These are phyloP conservation scores for Bothrops jararaca DNA, from an alignment of 2,113 vertebrate species.

Conservation along the genomic window DNA sequence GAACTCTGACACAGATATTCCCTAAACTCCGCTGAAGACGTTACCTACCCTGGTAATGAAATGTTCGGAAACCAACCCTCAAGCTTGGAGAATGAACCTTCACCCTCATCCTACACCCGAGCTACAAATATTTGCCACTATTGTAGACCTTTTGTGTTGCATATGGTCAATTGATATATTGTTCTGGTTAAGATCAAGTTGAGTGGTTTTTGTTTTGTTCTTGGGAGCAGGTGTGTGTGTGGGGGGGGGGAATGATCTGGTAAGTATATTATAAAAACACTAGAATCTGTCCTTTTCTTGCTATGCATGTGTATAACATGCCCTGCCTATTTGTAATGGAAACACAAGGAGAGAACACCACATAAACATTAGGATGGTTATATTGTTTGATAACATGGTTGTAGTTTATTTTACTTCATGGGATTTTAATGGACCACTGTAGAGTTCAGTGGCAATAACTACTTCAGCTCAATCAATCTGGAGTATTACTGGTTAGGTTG, in stretches of 20 bases:
- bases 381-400: background rate
- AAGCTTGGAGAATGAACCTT: too few species aligned
- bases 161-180: background rate
- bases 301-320: background rate
- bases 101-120: too few species aligned
- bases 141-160: background rate
- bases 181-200: background rate
- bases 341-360: background rate
- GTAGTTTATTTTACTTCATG: background rate
- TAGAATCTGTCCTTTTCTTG: background rate
- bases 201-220: background rate
- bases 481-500: background rate
- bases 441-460: background rate
- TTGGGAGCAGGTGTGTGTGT: too few species aligned
- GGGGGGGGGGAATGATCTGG: background rate
- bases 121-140: too few species aligned
- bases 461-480: background rate
- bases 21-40: too few species aligned
- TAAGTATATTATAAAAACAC: background rate
- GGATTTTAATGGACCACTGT: background rate
- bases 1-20: too few species aligned
- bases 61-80: too few species aligned
- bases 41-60: too few species aligned
- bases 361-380: background rate
- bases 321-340: background rate